Evolutionary conservation across 2,113 vertebrate genomes (phyloP), one percentile per base, ranked within the genome.

Genomic region (Saimiri boliviensis): DNA sequence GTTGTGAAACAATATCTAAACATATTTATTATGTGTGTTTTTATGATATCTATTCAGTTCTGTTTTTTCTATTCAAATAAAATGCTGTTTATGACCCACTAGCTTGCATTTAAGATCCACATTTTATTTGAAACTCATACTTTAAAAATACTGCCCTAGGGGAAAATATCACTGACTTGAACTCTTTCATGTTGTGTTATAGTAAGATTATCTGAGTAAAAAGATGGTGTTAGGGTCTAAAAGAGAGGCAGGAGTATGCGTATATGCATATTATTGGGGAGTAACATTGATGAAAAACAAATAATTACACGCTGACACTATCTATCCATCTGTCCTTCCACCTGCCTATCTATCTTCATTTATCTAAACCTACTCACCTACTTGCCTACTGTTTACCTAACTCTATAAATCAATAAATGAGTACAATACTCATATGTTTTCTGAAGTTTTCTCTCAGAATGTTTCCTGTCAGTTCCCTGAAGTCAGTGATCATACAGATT

Each of bases 1-100:
- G 0, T 40, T 16, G 70, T 93, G 25, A 95, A 66, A 93, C 1
- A 93, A 23, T 79, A 79, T 58, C 95, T 84, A 84, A 93, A 63
- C 63, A 8, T 45, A 14, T 74, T 82, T n/a, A 66, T 86, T 80
- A 71, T 42, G 7, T 4, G 27, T 71, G 2, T 37, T 54, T 63
- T 63, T 63, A 63, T 63, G 20, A 5, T 79, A 2, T 95, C 20
- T 86, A 21, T 60, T 85, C 35, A 56, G 21, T 94, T 92, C 6
- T 85, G 3, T 52, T 84, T 35, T 93, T 82, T 92, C 27, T 89
- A n/a, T 68, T 91, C 8, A 93, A 83, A 89, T 91, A 82, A 86
- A 94, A 74, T 80, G 49, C 19, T 80, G 13, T 47, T 85, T 73
- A 23, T 83, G 9, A 81, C 1, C 5, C 12, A 84, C 40, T 87